phyloP scores from a whole-genome alignment of 2,113 vertebrate genomes.

The Synodontis membranacea region DNA sequence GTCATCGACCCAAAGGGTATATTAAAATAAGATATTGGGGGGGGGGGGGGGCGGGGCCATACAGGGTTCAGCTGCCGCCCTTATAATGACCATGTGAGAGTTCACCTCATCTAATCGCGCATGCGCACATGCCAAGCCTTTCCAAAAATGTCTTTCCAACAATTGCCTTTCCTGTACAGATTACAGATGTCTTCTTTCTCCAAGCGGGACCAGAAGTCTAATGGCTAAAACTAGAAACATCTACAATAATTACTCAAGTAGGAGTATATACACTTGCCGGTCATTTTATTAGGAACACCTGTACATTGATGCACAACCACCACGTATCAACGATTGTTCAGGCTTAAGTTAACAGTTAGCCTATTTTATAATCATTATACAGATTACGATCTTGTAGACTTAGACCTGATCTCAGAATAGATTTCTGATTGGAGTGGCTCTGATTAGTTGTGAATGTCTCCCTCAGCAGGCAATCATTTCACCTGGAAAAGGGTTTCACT shows the following conservation, averaged over 20 bases:
- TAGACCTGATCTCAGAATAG: not conserved
- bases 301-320: not conserved
- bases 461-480: slow-evolving; percentile 9
- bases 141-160: not conserved
- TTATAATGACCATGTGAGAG: not conserved
- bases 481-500: not conserved
- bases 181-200: not conserved
- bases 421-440: not conserved
- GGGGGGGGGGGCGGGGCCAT: not conserved
- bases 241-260: not conserved
- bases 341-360: not conserved
- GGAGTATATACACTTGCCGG: not conserved
- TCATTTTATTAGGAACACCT: not conserved
- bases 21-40: no score
- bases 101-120: not conserved
- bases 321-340: not conserved
- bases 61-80: not conserved
- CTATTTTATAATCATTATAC: not conserved
- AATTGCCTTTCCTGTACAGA: not conserved
- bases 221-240: not conserved
- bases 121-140: not conserved
- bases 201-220: not conserved
- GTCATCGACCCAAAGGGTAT: not conserved
- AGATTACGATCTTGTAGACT: not conserved
- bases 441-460: slow-evolving; percentile 11